Evolutionary conservation across 2,888 invertebrate genomes (phyloP).

Genomic region (Hoplodrina ambigua): DNA sequence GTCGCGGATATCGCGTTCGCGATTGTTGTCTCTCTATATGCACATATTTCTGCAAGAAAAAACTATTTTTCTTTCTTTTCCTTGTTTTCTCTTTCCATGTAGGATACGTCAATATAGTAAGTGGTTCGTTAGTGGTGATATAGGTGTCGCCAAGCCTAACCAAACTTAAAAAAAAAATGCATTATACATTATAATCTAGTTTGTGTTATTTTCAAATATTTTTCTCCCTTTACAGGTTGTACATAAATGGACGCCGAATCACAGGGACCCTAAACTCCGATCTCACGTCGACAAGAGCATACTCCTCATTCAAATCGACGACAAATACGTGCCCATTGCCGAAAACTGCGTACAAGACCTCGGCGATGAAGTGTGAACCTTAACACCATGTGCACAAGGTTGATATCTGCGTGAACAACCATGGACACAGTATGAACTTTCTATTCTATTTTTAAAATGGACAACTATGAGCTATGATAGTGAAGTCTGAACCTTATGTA

Average conservation of each 20-base stretch:
- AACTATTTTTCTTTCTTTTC: no score
- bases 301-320: conserved; percentile 97
- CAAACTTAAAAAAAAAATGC: no score
- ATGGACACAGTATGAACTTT: conserved; percentile 28
- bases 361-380: conserved; percentile 91
- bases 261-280: conserved; percentile 95
- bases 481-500: conserved; percentile 49
- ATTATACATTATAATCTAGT: no score
- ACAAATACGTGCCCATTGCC: conserved; percentile 97
- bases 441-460: conserved; percentile 18
- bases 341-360: conserved; percentile 96
- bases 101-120: no score
- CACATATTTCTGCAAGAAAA: no score
- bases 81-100: no score
- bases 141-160: no score
- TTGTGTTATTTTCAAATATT: neutral
- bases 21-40: no score
- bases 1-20: no score
- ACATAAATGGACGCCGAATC: conserved; percentile 98
- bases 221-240: conserved; percentile 91
- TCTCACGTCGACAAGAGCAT: conserved; percentile 98
- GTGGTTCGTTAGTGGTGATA: no score
- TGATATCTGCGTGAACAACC: conserved; percentile 23
- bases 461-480: conserved; percentile 31
- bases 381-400: neutral